Conservation (phyloP, 2,888 invertebrate species). For the Lottia scabra region DNA sequence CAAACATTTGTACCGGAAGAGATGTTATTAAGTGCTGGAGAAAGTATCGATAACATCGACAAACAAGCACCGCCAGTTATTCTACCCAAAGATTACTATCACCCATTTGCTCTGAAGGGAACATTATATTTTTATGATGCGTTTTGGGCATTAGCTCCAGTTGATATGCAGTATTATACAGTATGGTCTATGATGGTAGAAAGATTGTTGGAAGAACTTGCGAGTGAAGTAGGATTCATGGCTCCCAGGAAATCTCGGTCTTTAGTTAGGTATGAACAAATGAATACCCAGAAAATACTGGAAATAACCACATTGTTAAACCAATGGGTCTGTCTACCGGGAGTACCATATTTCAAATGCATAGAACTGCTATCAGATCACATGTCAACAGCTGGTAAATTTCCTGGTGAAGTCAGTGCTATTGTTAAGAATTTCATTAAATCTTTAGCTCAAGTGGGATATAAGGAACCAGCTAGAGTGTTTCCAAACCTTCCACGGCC, state of each 20-base stretch:
- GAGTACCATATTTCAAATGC: background rate
- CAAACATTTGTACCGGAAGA: background rate
- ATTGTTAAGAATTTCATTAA: background rate
- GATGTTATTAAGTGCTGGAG: background rate
- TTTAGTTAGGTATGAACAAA: background rate
- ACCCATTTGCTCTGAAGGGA: background rate
- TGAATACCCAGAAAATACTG: background rate
- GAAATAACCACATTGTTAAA: background rate
- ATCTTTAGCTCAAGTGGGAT: background rate
- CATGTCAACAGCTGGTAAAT: background rate
- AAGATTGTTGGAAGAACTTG: background rate
- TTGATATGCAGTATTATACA: background rate
- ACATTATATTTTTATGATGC: background rate
- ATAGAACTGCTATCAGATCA: background rate
- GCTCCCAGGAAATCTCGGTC: background rate
- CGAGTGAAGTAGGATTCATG: background rate
- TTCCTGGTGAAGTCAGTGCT: background rate
- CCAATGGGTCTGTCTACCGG: background rate
- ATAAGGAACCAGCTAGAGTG: background rate
- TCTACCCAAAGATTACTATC: background rate
- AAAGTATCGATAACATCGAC: background rate
- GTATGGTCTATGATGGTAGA: background rate
- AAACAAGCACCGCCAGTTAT: background rate
- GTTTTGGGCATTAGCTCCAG: background rate
- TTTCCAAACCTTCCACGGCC: background rate